phyloP scores from a whole-genome alignment of 2,797 vertebrate genomes.

The Phoebastria nigripes region DNA sequence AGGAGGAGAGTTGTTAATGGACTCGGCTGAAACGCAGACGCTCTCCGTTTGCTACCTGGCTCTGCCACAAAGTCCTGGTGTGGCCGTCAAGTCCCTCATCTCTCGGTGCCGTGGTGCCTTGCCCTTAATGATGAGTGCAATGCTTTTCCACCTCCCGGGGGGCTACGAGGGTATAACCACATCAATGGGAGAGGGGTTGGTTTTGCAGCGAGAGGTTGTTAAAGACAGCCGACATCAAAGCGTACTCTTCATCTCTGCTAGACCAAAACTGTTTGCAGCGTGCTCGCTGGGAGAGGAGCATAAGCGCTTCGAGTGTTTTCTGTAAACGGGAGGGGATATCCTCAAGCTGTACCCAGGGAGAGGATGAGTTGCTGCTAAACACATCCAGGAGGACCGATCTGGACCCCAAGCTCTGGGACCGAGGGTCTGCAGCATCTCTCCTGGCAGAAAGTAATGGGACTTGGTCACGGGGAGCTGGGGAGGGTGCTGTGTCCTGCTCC shows the following conservation, averaged over 20 bases:
- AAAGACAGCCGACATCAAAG: neutral
- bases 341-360: neutral
- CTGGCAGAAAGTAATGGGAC: no score
- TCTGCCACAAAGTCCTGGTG: rapidly evolving
- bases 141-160: neutral
- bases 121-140: neutral
- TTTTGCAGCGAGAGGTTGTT: neutral
- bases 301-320: neutral
- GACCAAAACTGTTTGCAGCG: rapidly evolving
- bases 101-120: neutral
- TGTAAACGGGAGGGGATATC: rapidly evolving
- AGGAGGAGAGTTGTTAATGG: neutral
- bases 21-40: rapidly evolving
- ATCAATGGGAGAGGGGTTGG: neutral
- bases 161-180: neutral
- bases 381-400: neutral
- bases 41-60: neutral
- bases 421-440: neutral
- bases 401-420: rapidly evolving
- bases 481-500: neutral
- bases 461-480: neutral
- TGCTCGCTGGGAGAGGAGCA: neutral
- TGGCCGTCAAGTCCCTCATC: neutral
- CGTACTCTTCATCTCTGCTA: neutral
- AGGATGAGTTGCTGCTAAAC: neutral